Percentiles rank a stretch among this genome's conserved stretches.
Evolutionary conservation across 2,113 vertebrate species (phyloP).

Genomic region (Pavo muticus): DNA sequence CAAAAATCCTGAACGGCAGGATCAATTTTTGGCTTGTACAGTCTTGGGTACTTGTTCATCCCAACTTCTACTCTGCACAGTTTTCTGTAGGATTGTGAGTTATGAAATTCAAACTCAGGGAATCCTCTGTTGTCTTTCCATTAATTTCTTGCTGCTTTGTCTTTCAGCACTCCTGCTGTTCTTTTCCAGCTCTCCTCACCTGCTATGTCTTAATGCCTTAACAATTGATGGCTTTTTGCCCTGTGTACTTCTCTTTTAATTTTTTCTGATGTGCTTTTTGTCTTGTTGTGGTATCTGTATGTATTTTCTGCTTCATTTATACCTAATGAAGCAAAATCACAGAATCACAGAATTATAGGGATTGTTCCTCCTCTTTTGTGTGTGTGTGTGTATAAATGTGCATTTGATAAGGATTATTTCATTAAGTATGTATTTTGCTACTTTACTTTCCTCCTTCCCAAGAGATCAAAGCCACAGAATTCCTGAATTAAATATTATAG

Average conservation of each 20-base stretch:
- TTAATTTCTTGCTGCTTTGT: neutral
- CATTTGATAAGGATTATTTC: constrained; percentile 15
- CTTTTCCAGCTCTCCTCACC: neutral
- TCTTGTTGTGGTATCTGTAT: neutral
- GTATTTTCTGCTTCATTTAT: neutral
- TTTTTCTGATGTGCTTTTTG: constrained; percentile 11
- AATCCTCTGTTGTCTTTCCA: neutral
- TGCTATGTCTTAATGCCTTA: neutral
- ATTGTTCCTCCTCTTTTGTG: neutral
- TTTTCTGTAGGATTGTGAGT: neutral
- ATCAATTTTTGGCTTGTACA: neutral
- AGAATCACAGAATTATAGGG: too few relatives aligned
- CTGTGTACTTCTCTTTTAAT: neutral
- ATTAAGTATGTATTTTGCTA: neutral
- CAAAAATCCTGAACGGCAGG: neutral
- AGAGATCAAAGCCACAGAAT: neutral
- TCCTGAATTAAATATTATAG: neutral
- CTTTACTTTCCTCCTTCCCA: neutral
- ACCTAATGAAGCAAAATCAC: constrained; percentile 26
- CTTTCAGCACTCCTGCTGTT: neutral
- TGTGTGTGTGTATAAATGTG: neutral
- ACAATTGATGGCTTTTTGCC: neutral
- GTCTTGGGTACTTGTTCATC: neutral
- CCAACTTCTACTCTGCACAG: neutral
- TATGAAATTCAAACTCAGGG: fast-evolving